Conservation (phyloP, 1,140 invertebrate genomes). For the Trichomalopsis sarcophagae region DNA sequence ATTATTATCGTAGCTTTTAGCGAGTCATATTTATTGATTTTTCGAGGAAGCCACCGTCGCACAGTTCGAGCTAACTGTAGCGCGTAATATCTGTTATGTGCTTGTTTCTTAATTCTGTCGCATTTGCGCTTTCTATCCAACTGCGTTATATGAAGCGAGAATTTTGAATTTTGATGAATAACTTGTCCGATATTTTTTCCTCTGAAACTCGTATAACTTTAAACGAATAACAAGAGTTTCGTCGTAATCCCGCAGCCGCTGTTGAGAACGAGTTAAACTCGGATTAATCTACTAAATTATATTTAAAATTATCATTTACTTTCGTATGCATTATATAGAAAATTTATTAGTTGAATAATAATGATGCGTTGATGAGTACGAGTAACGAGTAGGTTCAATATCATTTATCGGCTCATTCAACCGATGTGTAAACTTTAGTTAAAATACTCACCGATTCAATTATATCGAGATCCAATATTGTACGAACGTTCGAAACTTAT, state of each 20-base stretch:
- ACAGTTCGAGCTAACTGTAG: neutral
- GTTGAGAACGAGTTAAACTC: neutral
- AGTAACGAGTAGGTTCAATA: too few relatives aligned
- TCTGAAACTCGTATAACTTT: too few relatives aligned
- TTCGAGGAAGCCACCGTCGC: neutral
- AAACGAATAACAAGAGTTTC: too few relatives aligned
- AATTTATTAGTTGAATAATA: neutral
- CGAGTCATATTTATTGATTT: neutral
- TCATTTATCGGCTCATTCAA: too few relatives aligned
- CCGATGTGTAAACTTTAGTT: too few relatives aligned
- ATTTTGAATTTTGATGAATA: neutral
- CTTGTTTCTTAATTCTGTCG: neutral
- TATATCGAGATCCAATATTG: too few relatives aligned
- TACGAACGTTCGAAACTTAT: too few relatives aligned
- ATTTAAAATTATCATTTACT: neutral
- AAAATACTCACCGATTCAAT: too few relatives aligned
- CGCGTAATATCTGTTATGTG: neutral
- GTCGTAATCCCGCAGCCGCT: too few relatives aligned
- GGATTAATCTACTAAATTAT: neutral
- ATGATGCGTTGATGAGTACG: neutral
- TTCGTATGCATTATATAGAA: neutral
- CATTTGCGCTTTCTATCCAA: neutral
- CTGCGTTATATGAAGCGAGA: neutral
- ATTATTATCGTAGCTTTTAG: slow-evolving; percentile 1
- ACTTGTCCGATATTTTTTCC: too few relatives aligned